Base-by-base conservation (phyloP, 2,797 vertebrate species). In the Acanthopagrus latus region DNA sequence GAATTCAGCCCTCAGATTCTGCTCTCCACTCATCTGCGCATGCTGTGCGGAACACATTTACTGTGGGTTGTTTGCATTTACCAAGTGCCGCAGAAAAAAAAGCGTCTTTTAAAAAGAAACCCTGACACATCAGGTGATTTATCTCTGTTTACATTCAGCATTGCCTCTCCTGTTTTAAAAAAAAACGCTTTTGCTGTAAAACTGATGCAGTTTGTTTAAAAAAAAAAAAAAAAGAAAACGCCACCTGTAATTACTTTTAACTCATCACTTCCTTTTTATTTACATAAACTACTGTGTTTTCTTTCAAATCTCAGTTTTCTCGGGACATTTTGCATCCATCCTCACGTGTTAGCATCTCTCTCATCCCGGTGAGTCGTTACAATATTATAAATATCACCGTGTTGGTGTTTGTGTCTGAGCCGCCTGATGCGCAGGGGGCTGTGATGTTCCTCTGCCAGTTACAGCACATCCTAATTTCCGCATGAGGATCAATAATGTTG, bases 401-500 rank as follows among this genome's bases (percentile, higher is more conserved):
- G 33, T 38, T 38, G 38, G 29, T 50, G 7, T 50, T 29, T 27
- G n/a, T 50, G 16, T 69, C 52, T 64, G 58, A 52, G 41, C 12
- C 59, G 8, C 20, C 48, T 48, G 51, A 59, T 58, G 54, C 55
- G 71, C 63, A 74, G 55, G 62, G 33, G 18, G 46, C 64, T 65
- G 21, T 46, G 27, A 64, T 51, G 62, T 41, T 41, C 27, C 23
- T 57, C n/a, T 51, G 20, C 58, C 7, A 9, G 16, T 20, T 60
- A 52, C 7, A 57, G 21, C 46, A 54, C 48, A 55, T 65, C 20
- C 41, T 58, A 12, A 63, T 64, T 41, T 71, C 58, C 6, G 13
- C 51, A 50, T 55, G 4, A 55, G 16, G 66, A 81, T 75, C 76
- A 79, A 54, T 77, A 74, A 38, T 55, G 23, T 50, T 59, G 12